Conservation (phyloP, 2,797 vertebrate species). For the Odontamblyopus lacepedii region DNA sequence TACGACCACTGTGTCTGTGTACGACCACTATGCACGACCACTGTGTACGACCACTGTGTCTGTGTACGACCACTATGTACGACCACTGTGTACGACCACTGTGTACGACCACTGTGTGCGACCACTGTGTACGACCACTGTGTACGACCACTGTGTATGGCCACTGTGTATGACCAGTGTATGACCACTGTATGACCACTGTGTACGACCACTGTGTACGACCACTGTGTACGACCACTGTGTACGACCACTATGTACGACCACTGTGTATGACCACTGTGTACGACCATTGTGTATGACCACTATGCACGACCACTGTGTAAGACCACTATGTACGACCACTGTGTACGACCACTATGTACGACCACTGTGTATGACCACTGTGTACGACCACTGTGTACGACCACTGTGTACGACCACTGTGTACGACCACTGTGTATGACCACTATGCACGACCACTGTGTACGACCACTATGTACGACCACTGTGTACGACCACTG, state of each 20-base stretch:
- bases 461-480: conserved; percentile 45
- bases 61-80: conserved; percentile 37
- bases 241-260: too few species aligned
- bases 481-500: too few species aligned
- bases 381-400: too few species aligned
- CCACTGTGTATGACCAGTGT: too few species aligned
- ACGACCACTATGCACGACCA: not conserved
- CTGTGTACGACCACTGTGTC: not conserved
- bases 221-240: too few species aligned
- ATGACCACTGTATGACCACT: too few species aligned
- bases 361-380: not conserved
- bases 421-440: conserved; percentile 43
- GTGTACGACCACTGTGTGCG: conserved; percentile 13
- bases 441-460: too few species aligned
- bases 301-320: not conserved
- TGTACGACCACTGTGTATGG: too few species aligned
- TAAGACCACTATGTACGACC: conserved; percentile 9
- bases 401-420: too few species aligned
- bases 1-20: conserved; percentile 54
- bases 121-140: conserved; percentile 44
- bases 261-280: too few species aligned
- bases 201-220: too few species aligned
- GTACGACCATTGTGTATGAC: too few species aligned
- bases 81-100: conserved; percentile 11
- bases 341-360: conserved; percentile 48